phyloP scores from a whole-genome alignment of 2,797 vertebrate species.

The Poeciliopsis infans region DNA sequence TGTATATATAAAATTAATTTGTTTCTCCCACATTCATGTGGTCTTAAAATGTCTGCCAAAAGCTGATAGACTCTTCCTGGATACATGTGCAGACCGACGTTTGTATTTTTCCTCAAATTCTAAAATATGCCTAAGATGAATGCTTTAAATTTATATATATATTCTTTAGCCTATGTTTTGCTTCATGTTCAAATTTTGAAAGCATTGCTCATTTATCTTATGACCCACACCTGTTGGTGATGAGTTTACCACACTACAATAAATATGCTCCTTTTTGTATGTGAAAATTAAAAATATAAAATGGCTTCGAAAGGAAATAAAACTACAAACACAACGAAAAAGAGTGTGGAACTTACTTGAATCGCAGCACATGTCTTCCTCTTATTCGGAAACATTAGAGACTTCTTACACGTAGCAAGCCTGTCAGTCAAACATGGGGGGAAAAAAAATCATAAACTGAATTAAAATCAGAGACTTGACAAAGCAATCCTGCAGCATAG shows the following conservation, averaged over 20 bases:
- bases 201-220: background rate
- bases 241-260: background rate
- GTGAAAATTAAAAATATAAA: background rate
- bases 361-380: conserved; percentile 23
- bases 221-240: background rate
- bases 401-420: background rate
- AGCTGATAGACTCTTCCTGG: background rate
- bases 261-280: background rate
- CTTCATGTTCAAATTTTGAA: background rate
- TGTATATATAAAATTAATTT: background rate
- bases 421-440: background rate
- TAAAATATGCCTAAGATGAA: background rate
- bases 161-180: background rate
- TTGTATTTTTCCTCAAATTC: background rate
- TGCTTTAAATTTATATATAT: too few species aligned
- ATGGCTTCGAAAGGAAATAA: background rate
- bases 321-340: background rate
- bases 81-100: background rate
- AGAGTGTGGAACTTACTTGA: conserved; percentile 18
- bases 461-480: background rate
- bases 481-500: background rate
- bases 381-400: background rate
- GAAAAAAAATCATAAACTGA: too few species aligned
- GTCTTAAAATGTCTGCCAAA: background rate
- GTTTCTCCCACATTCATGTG: background rate